Evolutionary conservation across 1,140 invertebrate species (phyloP), one percentile per base, ranked within the genome.

Genomic region (Holcopasites calliopsidis): DNA sequence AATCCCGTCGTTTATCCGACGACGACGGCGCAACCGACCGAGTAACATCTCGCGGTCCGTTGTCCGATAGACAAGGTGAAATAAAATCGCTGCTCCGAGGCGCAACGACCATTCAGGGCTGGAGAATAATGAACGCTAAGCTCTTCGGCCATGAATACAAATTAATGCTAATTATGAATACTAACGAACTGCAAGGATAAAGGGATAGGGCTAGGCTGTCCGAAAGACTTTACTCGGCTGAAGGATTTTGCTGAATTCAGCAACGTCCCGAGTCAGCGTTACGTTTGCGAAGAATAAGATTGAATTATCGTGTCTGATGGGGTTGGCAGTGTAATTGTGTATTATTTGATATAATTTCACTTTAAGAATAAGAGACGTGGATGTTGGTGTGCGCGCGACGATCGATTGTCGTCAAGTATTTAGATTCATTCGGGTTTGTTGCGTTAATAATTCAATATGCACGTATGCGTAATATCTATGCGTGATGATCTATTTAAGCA

Each of bases 1-100:
- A 80, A 82, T 80, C 62, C 40, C 21, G 13, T 23, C 49, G 50
- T 81, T 77, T 70, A 77, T 80, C 61, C 61, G 44, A 21, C 71
- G 62, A 71, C 50, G n/a, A 16, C 6, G 54, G 65, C 60, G 44
- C 61, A 64, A 35, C 21, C 35, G 38, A 31, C 47, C 40, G 54
- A 62, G 54, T 70, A 75, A 71, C 42, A 62, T 50, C 47, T 66
- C 16, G 18, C 16, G 26, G 44, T 3, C 6, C 3, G 49, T 64
- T 18, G 52, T 26, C 5, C 21, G 44, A 58, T 33, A 33, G 71
- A 23, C 61, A 33, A 35, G 31, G 3, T 38, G 62, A 66, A 57
- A 57, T 66, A 55, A 74, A 66, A 47, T 57, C 18, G 38, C 16
- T 0, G 16, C 8, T n/a, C 13, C 6, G 4, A 31, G 28, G 13